These are phyloP conservation scores for Thaleichthys pacificus DNA, from an alignment of 2,797 vertebrate genomes.

Conservation along the genomic window DNA sequence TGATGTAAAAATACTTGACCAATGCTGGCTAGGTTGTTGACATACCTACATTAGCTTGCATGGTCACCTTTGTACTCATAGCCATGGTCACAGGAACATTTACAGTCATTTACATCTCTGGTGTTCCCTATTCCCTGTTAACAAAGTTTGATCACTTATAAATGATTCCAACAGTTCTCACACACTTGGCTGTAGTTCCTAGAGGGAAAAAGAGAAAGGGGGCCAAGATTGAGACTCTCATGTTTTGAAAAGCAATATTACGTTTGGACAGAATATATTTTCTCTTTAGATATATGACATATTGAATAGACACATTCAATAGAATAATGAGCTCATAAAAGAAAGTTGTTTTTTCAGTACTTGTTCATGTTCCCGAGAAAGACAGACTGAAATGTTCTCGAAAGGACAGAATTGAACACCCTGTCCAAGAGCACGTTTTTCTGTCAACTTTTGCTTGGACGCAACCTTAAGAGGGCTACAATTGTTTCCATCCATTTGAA, in stretches of 20 bases:
- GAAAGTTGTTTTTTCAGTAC: neutral
- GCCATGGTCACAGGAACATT: neutral
- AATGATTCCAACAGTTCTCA: neutral
- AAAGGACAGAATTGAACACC: neutral
- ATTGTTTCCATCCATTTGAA: neutral
- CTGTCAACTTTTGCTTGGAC: neutral
- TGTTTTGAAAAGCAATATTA: slow-evolving; percentile 6
- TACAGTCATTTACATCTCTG: neutral
- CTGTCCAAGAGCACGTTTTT: neutral
- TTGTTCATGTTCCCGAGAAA: neutral
- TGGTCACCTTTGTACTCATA: too few species aligned
- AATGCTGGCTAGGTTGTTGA: too few species aligned
- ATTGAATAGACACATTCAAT: neutral
- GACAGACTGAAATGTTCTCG: neutral
- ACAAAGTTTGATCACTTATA: neutral
- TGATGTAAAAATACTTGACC: neutral
- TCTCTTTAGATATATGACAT: neutral
- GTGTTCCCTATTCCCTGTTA: neutral
- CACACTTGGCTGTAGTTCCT: neutral
- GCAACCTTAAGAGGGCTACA: neutral
- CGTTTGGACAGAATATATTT: slow-evolving; percentile 9
- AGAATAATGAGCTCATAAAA: slow-evolving; percentile 8
- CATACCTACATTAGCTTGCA: too few species aligned
- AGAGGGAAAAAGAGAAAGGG: neutral
- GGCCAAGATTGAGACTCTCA: neutral